Evolutionary conservation across 2,797 vertebrate species (phyloP), one percentile per base, ranked within the genome.

Genomic region (Melanotaenia trifasciata): DNA sequence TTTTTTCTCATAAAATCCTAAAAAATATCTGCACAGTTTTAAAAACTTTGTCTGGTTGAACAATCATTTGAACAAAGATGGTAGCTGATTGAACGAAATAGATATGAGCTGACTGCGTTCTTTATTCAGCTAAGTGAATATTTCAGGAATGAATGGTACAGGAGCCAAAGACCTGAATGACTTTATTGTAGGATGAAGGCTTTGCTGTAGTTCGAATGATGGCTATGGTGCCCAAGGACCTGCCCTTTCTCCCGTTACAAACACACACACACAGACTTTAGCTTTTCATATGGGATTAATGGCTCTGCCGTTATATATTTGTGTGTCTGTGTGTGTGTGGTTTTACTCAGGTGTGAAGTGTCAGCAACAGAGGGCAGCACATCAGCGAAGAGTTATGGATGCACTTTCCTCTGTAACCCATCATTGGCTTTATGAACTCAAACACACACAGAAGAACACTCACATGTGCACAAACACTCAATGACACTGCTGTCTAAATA

Each of bases 241-340:
- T 87, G 87, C 59, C 87, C 85, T 92, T 85, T 90, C 91, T 92
- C 85, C 68, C 14, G 28, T 92, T 90, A 87, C 92, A 60, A 64
- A 76, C 36, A 24, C 50, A 58, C 64, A 78, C 80, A 70, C 79
- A 64, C 8, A 36, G 38, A 2, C 53, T 72, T 70, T 58, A 43
- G 38, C 35, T 76, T 71, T 76, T 62, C 38, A 58, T 50, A 18
- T 20, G 26, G 61, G 72, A 78, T 62, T 76, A 64, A 61, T 71
- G 70, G 62, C 65, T 72, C 22, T 72, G 67, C 75, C 73, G 38
- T 58, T 63, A 8, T 8, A 45, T 35, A 47, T 64, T 11, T 75
- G 80, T 78, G 73, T 57, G 50, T 75, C 47, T 74, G 74, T 75
- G 18, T 54, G 43, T 73, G 57, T 72, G 74, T 9, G n/a, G 56